Percentiles rank a stretch among this genome's conserved stretches.
phyloP scores from a whole-genome alignment of 2,888 invertebrate species.

The Cataglyphis rosenhaueri region DNA sequence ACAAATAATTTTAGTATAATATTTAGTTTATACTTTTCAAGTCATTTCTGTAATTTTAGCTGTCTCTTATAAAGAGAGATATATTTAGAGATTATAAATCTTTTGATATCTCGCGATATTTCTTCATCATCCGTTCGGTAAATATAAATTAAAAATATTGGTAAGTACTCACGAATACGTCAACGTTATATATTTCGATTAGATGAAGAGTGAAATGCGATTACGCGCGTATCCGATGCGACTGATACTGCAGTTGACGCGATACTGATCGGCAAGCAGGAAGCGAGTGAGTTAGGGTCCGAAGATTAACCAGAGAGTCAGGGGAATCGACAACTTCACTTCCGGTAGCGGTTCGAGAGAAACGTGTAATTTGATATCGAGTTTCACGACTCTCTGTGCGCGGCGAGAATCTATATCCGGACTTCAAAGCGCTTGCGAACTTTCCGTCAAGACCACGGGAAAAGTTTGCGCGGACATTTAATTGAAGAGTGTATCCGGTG shows the following conservation, averaged over 20 bases:
- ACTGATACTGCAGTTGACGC: background rate
- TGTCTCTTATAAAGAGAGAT: background rate
- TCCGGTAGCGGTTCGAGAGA: constrained; percentile 25
- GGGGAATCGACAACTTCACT: constrained; percentile 17
- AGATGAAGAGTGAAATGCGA: constrained; percentile 24
- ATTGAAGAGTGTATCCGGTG: constrained; percentile 54
- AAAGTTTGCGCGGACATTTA: constrained; percentile 59
- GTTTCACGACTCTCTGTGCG: constrained; percentile 40
- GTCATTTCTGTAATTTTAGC: background rate
- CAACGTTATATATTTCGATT: constrained; percentile 30
- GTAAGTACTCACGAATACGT: background rate
- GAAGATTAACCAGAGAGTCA: constrained; percentile 32
- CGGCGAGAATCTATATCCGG: constrained; percentile 46
- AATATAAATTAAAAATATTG: background rate
- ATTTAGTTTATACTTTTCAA: background rate
- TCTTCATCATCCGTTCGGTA: background rate
- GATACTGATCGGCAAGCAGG: constrained; percentile 32
- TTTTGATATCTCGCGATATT: background rate
- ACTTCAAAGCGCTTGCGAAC: constrained; percentile 54
- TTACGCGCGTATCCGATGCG: constrained; percentile 3
- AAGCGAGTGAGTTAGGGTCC: background rate
- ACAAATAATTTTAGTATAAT: background rate
- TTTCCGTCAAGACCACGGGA: constrained; percentile 45
- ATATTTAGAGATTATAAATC: background rate
- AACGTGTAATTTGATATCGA: constrained; percentile 62